phyloP scores from a whole-genome alignment of 2,888 invertebrate genomes.

The Drosophila meridionalis region DNA sequence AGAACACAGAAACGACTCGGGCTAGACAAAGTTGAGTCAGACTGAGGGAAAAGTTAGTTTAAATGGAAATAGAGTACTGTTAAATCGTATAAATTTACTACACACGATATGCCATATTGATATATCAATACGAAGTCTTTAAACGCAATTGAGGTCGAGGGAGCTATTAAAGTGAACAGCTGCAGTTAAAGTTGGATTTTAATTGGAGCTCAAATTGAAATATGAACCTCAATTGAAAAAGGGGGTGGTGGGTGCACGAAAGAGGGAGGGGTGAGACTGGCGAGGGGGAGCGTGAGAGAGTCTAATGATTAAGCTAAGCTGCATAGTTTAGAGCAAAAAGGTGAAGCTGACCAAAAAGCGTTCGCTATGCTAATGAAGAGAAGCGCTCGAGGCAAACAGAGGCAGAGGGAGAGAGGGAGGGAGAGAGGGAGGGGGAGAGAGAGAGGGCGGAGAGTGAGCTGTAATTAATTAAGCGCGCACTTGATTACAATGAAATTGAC shows the following conservation, averaged over 20 bases:
- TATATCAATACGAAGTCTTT: not conserved
- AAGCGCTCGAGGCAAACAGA: conserved; percentile 15
- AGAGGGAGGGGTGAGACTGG: not conserved
- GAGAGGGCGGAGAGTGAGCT: not conserved
- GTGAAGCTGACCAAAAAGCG: conserved; percentile 17
- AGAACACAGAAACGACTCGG: not conserved
- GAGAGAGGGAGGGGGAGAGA: not conserved
- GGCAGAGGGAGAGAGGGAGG: not conserved
- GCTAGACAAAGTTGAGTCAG: not conserved
- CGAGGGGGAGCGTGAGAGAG: not conserved
- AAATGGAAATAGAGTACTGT: too few relatives aligned
- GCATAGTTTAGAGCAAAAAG: conserved; percentile 35
- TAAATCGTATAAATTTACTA: too few relatives aligned
- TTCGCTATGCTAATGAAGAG: conserved; percentile 52
- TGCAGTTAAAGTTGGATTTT: conserved; percentile 6
- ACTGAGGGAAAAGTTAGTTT: not conserved
- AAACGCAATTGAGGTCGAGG: not conserved
- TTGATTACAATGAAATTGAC: conserved; percentile 78
- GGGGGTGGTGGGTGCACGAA: conserved; percentile 1
- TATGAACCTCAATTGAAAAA: conserved; percentile 12
- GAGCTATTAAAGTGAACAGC: not conserved
- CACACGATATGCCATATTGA: too few relatives aligned
- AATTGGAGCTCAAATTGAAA: conserved; percentile 21
- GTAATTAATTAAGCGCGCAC: conserved; percentile 74
- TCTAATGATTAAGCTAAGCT: conserved; percentile 54